These are phyloP conservation scores for Cryptoblepharus egeriae DNA, from an alignment of 2,797 vertebrate genomes.

Conservation along the genomic window DNA sequence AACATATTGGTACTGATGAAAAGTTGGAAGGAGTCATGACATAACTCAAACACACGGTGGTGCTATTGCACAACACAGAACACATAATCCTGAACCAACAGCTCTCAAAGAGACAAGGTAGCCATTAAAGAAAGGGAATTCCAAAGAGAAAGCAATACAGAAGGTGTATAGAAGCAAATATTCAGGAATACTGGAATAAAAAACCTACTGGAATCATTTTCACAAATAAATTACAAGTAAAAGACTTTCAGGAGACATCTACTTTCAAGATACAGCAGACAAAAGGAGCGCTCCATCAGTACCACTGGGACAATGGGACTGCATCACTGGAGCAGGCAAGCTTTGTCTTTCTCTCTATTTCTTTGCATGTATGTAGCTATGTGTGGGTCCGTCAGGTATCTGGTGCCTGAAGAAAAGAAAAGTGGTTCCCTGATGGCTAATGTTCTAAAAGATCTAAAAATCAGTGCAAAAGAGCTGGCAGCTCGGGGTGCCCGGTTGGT, in stretches of 20 bases:
- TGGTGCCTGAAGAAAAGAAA: slow-evolving; percentile 81
- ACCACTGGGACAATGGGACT: background rate
- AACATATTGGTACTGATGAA: background rate
- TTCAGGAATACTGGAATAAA: background rate
- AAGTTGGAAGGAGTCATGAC: too few relatives aligned
- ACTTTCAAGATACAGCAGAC: background rate
- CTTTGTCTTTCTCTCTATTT: slow-evolving; percentile 53
- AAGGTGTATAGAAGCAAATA: background rate
- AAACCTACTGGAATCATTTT: background rate
- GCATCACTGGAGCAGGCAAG: slow-evolving; percentile 52
- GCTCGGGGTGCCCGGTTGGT: background rate
- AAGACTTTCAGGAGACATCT: background rate
- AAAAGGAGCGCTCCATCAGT: background rate
- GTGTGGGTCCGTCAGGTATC: slow-evolving; percentile 67
- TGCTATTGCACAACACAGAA: slow-evolving; percentile 2
- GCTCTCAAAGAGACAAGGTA: background rate
- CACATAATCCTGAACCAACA: background rate
- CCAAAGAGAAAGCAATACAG: background rate
- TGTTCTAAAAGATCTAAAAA: slow-evolving; percentile 79
- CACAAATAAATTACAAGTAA: background rate
- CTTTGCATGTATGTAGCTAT: slow-evolving; percentile 43
- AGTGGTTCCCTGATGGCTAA: slow-evolving; percentile 76
- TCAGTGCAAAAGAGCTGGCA: background rate
- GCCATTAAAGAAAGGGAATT: background rate
- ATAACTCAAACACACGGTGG: background rate